phyloP scores from a whole-genome alignment of 2,888 invertebrate species.

The Prenolepis imparis region DNA sequence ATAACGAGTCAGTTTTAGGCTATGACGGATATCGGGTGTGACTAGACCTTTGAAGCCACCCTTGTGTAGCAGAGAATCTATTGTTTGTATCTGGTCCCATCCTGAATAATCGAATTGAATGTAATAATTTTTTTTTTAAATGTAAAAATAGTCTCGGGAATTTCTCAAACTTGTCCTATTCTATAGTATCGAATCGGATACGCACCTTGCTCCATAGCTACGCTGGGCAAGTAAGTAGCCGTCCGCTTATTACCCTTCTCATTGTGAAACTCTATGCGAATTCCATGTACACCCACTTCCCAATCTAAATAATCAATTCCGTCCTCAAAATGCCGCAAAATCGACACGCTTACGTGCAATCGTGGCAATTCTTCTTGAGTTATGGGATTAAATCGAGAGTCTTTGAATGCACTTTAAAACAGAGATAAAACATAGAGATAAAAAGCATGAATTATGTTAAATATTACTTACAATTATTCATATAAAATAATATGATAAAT shows the following conservation, averaged over 20 bases:
- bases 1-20: constrained; percentile 97
- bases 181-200: constrained; percentile 23
- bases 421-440: constrained; percentile 47
- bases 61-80: constrained; percentile 98
- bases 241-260: constrained; percentile 97
- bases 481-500: background rate
- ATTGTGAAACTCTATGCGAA: constrained; percentile 98
- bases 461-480: background rate
- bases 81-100: constrained; percentile 99
- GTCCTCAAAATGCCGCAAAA: constrained; percentile 98
- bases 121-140: background rate
- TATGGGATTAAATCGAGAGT: constrained; percentile 98
- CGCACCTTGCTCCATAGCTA: constrained; percentile 98
- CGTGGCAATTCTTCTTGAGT: constrained; percentile 96
- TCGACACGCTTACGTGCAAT: constrained; percentile 97
- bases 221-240: constrained; percentile 99
- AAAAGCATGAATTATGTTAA: background rate
- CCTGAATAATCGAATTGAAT: constrained; percentile 88
- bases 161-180: background rate
- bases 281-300: constrained; percentile 98
- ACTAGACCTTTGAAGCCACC: constrained; percentile 98
- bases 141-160: background rate
- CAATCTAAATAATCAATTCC: constrained; percentile 98
- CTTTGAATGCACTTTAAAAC: constrained; percentile 95
- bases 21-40: constrained; percentile 94